Evolutionary conservation across 2,113 vertebrate species (phyloP).

Genomic region (Ifrita kowaldi): DNA sequence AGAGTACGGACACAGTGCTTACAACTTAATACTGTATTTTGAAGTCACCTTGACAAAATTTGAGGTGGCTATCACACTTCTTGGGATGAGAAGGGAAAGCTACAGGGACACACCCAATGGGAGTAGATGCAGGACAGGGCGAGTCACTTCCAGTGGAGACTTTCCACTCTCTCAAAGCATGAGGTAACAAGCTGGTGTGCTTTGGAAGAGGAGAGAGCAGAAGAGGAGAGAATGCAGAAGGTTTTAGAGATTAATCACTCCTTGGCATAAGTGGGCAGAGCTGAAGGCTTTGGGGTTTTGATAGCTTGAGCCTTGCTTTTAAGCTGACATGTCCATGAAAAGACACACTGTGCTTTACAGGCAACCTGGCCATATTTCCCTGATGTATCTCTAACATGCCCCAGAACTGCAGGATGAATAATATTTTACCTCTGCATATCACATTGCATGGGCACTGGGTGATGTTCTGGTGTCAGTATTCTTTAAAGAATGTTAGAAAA

Average conservation of each 20-base stretch:
- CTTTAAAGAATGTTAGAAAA: not conserved
- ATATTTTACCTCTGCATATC: not conserved
- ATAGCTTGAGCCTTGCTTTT: not conserved
- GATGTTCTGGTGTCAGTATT: not conserved
- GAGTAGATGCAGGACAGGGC: not conserved
- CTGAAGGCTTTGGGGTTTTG: not conserved
- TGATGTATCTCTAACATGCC: not conserved
- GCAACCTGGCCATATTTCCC: not conserved
- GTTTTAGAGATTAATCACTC: not conserved
- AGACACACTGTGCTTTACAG: not conserved
- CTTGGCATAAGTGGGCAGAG: not conserved
- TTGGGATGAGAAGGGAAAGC: not conserved
- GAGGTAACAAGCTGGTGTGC: not conserved
- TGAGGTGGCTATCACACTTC: rapidly evolving
- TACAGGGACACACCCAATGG: not conserved
- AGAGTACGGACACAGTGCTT: not conserved
- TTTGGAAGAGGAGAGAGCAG: not conserved
- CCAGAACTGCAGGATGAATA: not conserved
- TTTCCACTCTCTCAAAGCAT: not conserved
- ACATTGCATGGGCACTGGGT: not conserved
- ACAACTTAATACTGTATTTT: not conserved
- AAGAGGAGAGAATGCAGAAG: not conserved
- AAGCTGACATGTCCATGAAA: not conserved
- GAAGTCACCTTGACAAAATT: not conserved
- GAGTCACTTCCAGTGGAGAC: not conserved